phyloP scores from a whole-genome alignment of 2,797 vertebrate genomes.

The Rhabdomys pumilio region DNA sequence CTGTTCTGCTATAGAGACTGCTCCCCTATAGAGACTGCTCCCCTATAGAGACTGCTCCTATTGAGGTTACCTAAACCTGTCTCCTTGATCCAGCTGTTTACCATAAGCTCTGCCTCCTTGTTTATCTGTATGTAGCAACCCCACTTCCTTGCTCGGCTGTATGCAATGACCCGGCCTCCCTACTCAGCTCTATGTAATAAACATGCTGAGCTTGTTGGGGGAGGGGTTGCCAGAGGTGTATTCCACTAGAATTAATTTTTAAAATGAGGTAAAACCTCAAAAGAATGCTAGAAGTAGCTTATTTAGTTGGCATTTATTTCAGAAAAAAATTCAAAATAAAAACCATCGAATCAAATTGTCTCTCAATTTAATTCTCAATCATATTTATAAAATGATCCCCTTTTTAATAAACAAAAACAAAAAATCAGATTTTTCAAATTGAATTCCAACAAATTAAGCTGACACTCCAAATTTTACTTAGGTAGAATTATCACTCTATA shows the following conservation, averaged over 20 bases:
- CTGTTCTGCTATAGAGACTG: background rate
- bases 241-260: background rate
- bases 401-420: conserved; percentile 60
- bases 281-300: background rate
- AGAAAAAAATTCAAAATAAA: conserved; percentile 30
- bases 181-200: background rate
- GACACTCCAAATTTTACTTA: conserved; percentile 5
- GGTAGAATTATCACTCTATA: conserved; percentile 13
- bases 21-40: background rate
- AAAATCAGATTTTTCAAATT: conserved; percentile 37
- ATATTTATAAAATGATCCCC: conserved; percentile 12
- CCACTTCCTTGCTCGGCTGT: background rate
- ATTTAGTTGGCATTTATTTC: conserved; percentile 33
- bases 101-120: background rate
- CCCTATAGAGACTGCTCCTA: background rate
- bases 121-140: background rate
- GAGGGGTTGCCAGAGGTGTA: background rate
- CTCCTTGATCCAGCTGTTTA: background rate
- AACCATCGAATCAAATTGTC: conserved; percentile 35
- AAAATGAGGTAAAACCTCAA: background rate
- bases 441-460: conserved; percentile 47
- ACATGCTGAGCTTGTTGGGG: background rate
- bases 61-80: background rate
- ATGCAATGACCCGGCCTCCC: background rate
- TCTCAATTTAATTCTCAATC: conserved; percentile 35